Conservation (phyloP, 1,140 invertebrate species). For the Drosophila novamexicana region DNA sequence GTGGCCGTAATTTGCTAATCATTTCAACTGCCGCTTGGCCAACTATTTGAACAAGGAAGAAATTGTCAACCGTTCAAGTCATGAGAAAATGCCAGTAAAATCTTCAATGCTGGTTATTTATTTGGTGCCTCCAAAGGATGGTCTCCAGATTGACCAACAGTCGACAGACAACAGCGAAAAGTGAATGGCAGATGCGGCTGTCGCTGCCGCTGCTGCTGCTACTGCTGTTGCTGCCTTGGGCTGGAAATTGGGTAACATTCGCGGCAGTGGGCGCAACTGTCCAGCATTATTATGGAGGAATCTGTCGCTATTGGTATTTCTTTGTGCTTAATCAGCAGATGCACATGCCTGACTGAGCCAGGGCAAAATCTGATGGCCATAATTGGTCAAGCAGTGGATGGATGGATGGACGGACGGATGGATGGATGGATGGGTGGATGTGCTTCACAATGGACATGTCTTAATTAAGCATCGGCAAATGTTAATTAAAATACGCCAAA, state of each 20-base stretch:
- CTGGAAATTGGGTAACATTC: conserved; percentile 58
- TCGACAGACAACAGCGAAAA: conserved; percentile 50
- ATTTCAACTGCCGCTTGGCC: conserved; percentile 57
- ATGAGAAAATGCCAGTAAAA: conserved; percentile 62
- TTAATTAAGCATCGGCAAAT: conserved; percentile 37
- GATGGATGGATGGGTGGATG: conserved; percentile 14
- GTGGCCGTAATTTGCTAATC: conserved; percentile 64
- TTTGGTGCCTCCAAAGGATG: conserved; percentile 59
- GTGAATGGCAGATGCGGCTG: conserved; percentile 68
- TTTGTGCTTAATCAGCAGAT: conserved; percentile 30
- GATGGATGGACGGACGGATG: neutral
- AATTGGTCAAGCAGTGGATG: conserved; percentile 1
- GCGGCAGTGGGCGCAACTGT: conserved; percentile 59
- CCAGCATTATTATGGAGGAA: conserved; percentile 47
- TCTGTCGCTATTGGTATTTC: conserved; percentile 27
- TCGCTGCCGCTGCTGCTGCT: neutral
- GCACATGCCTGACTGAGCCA: conserved; percentile 14
- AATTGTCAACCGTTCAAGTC: conserved; percentile 60
- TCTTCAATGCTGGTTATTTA: conserved; percentile 31
- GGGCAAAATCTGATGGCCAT: conserved; percentile 17
- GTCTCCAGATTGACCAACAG: conserved; percentile 37
- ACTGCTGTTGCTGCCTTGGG: conserved; percentile 49
- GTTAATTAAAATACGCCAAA: conserved; percentile 38
- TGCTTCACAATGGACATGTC: conserved; percentile 22
- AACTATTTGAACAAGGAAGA: conserved; percentile 65